phyloP scores from a whole-genome alignment of 2,797 vertebrate species.

The Botia kubotai region DNA sequence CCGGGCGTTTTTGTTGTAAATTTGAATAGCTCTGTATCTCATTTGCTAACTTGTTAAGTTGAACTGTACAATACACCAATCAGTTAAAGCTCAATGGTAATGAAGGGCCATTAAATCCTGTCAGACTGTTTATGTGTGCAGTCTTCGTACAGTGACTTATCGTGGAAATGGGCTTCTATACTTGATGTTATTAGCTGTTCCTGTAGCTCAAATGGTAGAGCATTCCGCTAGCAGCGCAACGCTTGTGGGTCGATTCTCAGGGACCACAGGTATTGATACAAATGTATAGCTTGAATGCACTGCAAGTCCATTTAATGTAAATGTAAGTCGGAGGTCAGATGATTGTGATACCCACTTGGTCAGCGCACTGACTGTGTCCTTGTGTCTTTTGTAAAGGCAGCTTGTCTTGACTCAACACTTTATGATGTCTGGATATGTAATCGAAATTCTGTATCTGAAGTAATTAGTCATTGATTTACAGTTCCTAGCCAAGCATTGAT shows the following conservation, averaged over 20 bases:
- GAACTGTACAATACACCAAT: slow-evolving; percentile 22
- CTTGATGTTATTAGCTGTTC: neutral
- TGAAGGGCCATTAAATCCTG: slow-evolving; percentile 23
- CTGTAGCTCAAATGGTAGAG: too few species aligned
- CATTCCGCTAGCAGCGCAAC: too few species aligned
- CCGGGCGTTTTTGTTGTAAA: slow-evolving; percentile 31
- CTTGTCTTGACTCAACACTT: slow-evolving; percentile 13
- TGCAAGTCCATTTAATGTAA: too few species aligned
- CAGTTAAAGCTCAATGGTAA: slow-evolving; percentile 26
- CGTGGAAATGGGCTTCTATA: slow-evolving; percentile 3
- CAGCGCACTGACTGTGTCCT: neutral
- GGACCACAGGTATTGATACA: too few species aligned
- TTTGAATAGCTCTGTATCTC: slow-evolving; percentile 44
- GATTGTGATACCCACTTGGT: slow-evolving; percentile 11
- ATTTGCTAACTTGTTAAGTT: slow-evolving; percentile 36
- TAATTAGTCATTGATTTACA: slow-evolving; percentile 54
- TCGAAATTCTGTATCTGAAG: slow-evolving; percentile 42
- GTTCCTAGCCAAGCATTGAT: slow-evolving; percentile 50
- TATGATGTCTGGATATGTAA: slow-evolving; percentile 34
- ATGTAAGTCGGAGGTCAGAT: neutral
- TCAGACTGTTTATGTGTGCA: slow-evolving; percentile 1
- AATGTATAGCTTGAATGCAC: too few species aligned
- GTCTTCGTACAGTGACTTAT: neutral
- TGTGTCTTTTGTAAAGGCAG: slow-evolving; percentile 17
- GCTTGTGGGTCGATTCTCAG: neutral